Conservation (phyloP, 2,797 vertebrate genomes). For the Morelia viridis region DNA sequence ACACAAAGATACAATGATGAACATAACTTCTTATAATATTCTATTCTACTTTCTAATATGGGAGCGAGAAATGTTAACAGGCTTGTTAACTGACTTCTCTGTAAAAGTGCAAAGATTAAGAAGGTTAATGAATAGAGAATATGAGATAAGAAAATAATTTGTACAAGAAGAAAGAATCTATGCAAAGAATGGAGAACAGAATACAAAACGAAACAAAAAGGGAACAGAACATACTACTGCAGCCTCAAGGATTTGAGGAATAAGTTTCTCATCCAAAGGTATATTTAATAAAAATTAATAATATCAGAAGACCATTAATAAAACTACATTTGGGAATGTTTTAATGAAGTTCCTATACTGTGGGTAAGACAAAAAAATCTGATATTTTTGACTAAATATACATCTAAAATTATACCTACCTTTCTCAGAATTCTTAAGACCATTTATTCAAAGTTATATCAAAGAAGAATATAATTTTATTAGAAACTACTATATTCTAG, state of each 20-base stretch:
- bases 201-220: not conserved
- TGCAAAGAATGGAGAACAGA: not conserved
- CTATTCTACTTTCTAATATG: not conserved
- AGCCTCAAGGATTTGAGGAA: not conserved
- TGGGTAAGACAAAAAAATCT: not conserved
- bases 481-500: not conserved
- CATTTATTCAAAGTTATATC: not conserved
- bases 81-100: not conserved
- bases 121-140: not conserved
- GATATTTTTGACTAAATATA: not conserved
- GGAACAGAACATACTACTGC: not conserved
- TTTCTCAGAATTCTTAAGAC: not conserved
- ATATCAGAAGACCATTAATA: not conserved
- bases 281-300: not conserved
- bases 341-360: not conserved
- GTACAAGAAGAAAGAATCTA: not conserved
- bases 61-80: not conserved
- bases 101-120: not conserved
- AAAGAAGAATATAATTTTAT: not conserved
- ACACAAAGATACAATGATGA: not conserved
- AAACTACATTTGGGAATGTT: not conserved
- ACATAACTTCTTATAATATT: not conserved
- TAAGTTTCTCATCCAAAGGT: not conserved
- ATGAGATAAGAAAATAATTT: not conserved
- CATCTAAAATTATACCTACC: not conserved